A percentile compares a stretch with the other conserved stretches of the same genome.
Conservation (phyloP, 1,140 invertebrate genomes). For the Lepidurus apus region DNA sequence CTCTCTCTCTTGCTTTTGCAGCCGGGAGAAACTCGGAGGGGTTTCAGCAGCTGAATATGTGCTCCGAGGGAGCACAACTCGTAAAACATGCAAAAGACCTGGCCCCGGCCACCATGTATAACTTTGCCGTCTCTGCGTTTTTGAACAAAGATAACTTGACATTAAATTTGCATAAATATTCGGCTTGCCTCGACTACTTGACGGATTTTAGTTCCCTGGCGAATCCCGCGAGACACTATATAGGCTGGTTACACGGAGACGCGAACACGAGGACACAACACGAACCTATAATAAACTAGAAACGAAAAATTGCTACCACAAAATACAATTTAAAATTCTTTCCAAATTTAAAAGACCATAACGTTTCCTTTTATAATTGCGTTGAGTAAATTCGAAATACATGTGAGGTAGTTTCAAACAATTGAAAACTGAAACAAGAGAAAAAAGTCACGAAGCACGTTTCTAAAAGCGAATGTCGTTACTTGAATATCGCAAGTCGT, state of each 20-base stretch:
- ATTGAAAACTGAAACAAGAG: too few relatives aligned
- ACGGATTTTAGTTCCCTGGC: not conserved
- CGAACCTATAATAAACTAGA: too few relatives aligned
- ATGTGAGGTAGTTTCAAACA: too few relatives aligned
- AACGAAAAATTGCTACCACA: too few relatives aligned
- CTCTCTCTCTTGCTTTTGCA: slow-evolving; percentile 14
- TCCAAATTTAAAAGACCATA: too few relatives aligned
- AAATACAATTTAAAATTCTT: too few relatives aligned
- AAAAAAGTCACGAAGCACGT: not conserved
- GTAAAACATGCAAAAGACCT: slow-evolving; percentile 22
- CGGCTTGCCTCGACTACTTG: not conserved
- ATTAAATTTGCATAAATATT: slow-evolving; percentile 19
- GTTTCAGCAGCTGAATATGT: not conserved
- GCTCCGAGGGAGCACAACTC: slow-evolving; percentile 8
- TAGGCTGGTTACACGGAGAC: too few relatives aligned
- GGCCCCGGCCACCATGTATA: slow-evolving; percentile 10
- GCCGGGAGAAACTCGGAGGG: not conserved
- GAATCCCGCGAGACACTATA: too few relatives aligned
- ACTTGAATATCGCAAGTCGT: slow-evolving; percentile 16
- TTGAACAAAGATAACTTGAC: slow-evolving; percentile 15
- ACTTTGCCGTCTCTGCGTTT: slow-evolving; percentile 18
- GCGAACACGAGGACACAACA: too few relatives aligned
- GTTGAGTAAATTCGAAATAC: too few relatives aligned
- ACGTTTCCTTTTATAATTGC: too few relatives aligned
- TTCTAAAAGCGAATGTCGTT: not conserved